Conservation (phyloP, 1,140 invertebrate species). For the Uloborus diversus region DNA sequence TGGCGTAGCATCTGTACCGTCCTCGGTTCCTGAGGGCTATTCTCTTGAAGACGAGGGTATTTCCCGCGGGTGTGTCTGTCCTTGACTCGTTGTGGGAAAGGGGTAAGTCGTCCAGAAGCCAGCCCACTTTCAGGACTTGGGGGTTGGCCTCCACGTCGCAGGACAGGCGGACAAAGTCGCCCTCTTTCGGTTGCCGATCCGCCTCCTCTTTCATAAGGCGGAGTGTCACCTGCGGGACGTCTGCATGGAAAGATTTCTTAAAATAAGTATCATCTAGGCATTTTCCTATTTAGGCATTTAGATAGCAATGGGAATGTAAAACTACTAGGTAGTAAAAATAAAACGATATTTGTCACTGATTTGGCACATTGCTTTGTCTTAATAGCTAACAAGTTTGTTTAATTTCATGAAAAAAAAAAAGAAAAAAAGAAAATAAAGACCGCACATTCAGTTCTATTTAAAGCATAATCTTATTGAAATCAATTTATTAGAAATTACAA, state of each 20-base stretch:
- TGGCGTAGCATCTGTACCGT: constrained; percentile 55
- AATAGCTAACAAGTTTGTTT: too few species aligned
- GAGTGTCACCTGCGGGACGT: constrained; percentile 33
- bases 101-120: constrained; percentile 28
- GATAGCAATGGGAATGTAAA: too few species aligned
- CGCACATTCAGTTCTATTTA: too few species aligned
- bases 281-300: too few species aligned
- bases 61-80: constrained; percentile 23
- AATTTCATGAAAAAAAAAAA: too few species aligned
- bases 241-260: constrained; percentile 7
- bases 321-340: too few species aligned
- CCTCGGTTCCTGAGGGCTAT: constrained; percentile 35
- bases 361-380: too few species aligned
- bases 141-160: constrained; percentile 45
- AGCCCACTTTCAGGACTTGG: constrained; percentile 25
- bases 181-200: constrained; percentile 14
- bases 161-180: constrained; percentile 22
- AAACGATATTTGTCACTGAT: too few species aligned
- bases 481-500: too few species aligned
- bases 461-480: too few species aligned
- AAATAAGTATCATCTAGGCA: too few species aligned
- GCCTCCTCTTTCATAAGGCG: constrained; percentile 22
- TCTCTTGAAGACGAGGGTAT: constrained; percentile 42
- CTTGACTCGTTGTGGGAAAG: constrained; percentile 19
- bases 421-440: too few species aligned